Evolutionary conservation across 2,113 vertebrate species (phyloP), one percentile per base, ranked within the genome.

Genomic region (Sorex fumeus): DNA sequence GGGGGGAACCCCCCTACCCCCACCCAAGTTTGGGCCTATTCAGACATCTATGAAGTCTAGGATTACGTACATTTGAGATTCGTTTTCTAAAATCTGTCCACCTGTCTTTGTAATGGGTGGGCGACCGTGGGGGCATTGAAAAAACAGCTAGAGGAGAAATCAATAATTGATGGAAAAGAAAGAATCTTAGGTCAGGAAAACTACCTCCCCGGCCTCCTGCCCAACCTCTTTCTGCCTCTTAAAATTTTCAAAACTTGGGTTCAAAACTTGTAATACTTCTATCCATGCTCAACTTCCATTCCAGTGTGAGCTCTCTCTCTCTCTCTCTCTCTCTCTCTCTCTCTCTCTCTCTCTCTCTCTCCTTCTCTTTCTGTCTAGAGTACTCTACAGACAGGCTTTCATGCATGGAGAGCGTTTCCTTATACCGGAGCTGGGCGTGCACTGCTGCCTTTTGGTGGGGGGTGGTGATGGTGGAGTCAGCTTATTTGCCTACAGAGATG

Each of bases 401-500:
- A 1, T 23, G 28, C 19, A 30, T 50, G 67, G 32, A 80, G n/a
- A 43, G 4, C 36, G 19, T 66, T 19, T 94, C 75, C 0, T 8
- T 43, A 6, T 6, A 28, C 0, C 30, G 27, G 27, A 28, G 0
- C 57, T 11, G 40, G 8, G 75, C 67, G 10, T 32, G 57, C 89
- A 30, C n/a, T 40, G 87, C 84, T 47, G 80, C 75, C 71, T 74
- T 34, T 71, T 92, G 40, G 47, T 50, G 47, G 47, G 47, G 9
- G 2, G 47, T 50, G 40, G 40, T 78, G 90, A 23, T 21, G 21
- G 21, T 4, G 81, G 86, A 93, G 81, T 79, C 8, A 30, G 89
- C 90, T 11, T 94, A 60, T 88, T 95, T 94, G 19, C 57, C 93
- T 69, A 84, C 74, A 93, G 81, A 47, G 91, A 85, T 92, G 78